A percentile compares a stretch with the other conserved stretches of the same genome.
Conservation (phyloP, 2,888 invertebrate genomes). For the Malthinus flaveolus region DNA sequence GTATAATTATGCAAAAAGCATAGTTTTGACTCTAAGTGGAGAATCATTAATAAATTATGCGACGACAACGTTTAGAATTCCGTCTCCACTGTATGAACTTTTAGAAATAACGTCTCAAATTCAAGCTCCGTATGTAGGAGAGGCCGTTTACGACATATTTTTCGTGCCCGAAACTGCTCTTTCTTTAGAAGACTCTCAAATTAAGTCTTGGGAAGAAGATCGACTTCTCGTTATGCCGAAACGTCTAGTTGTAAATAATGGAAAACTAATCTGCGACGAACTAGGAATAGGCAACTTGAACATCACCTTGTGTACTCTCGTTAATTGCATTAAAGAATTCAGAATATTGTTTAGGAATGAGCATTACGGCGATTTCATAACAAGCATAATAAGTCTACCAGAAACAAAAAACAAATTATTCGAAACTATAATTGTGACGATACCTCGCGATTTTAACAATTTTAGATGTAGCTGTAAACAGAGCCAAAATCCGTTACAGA, state of each 20-base stretch:
- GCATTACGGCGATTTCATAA: neutral
- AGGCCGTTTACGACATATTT: slow-evolving; percentile 24
- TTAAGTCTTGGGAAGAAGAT: neutral
- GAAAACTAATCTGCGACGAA: slow-evolving; percentile 10
- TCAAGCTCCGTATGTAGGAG: slow-evolving; percentile 32
- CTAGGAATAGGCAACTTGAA: slow-evolving; percentile 15
- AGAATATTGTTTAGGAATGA: neutral
- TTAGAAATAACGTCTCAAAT: slow-evolving; percentile 22
- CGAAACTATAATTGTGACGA: neutral
- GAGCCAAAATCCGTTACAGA: neutral
- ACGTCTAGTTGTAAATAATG: neutral
- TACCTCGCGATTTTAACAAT: neutral
- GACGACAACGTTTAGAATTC: slow-evolving; percentile 12
- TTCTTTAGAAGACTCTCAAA: neutral
- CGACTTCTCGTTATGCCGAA: slow-evolving; percentile 10
- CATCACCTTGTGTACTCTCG: neutral
- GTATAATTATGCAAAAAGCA: slow-evolving; percentile 41
- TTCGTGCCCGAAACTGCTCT: slow-evolving; percentile 13
- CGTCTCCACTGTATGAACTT: slow-evolving; percentile 30
- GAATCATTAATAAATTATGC: slow-evolving; percentile 33
- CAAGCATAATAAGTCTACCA: neutral
- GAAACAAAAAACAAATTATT: neutral
- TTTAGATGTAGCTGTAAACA: slow-evolving; percentile 2
- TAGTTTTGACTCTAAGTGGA: slow-evolving; percentile 41
- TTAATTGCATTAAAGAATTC: neutral